Base-by-base conservation (phyloP, 2,888 invertebrate species). In the Portevinia maculata region DNA sequence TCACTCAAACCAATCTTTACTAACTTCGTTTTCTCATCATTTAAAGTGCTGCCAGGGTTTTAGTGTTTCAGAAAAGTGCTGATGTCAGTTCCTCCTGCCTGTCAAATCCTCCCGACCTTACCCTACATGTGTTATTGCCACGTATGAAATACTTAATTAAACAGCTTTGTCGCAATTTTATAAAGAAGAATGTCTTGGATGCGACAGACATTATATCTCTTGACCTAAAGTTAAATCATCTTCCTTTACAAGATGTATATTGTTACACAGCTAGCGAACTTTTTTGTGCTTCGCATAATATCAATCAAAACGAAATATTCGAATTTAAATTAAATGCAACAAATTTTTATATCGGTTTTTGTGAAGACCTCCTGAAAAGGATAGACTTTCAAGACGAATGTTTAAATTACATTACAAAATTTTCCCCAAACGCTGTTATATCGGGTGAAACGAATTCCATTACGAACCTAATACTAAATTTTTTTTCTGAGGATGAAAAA, bases 401-500 rank as follows among this genome's bases (percentile, higher is more conserved):
- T 53, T 19, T 62, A n/a, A 52, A 62, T 17, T 30, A 9, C 3
- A 15, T 73, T 17, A 37, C 57, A 34, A 73, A 48, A 39, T 53
- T 62, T 62, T 24, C 48, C 8, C 60, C 73, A 21, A 15, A 50
- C 11, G 39, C 60, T 41, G 21, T 59, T 15, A 13, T 73, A 5
- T 73, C 50, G 17, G 73, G 50, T 24, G 62, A 50, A 73, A 37
- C 39, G 8, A 55, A 60, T 52, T 48, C 24, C 4, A 71, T 71
- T n/a, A 17, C 50, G 1, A n/a, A 24, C n/a, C 24, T 71, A n/a
- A 30, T 71, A 34, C 17, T 50, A 41, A 60, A 46, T 8, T 2
- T 71, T 50, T 71, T 71, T 62, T 62, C 71, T 34, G 69, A 59
- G 28, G 32, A 32, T 8, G 74, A 64, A 55, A 21, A 48, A 55